Percentiles rank a stretch among this genome's conserved stretches.
phyloP scores from a whole-genome alignment of 2,888 invertebrate genomes.

The Dynastes grantii region DNA sequence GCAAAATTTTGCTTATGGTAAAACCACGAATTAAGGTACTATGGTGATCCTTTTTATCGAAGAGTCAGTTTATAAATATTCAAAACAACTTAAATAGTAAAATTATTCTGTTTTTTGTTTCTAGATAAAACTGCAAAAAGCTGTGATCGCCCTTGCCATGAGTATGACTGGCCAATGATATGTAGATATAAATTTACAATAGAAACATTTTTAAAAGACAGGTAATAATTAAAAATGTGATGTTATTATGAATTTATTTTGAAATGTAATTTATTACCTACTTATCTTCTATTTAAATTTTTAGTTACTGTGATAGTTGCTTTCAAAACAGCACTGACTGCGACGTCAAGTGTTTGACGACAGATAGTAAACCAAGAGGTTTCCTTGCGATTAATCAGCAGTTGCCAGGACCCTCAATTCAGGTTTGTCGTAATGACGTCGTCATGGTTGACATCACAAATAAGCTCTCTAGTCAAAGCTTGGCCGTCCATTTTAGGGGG shows the following conservation, averaged over 20 bases:
- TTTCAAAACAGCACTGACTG: conserved; percentile 77
- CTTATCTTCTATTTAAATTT: conserved; percentile 51
- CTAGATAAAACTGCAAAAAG: conserved; percentile 82
- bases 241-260: too few species aligned
- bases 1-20: too few species aligned
- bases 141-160: conserved; percentile 85
- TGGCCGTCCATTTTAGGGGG: conserved; percentile 87
- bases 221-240: conserved; percentile 70
- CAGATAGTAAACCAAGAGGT: conserved; percentile 76
- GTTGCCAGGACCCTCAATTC: conserved; percentile 77
- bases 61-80: too few species aligned
- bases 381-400: conserved; percentile 78
- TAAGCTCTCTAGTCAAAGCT: conserved; percentile 78
- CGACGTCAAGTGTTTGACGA: conserved; percentile 76
- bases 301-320: conserved; percentile 79
- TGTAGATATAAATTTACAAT: conserved; percentile 83
- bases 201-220: conserved; percentile 82
- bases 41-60: too few species aligned
- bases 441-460: conserved; percentile 83
- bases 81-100: too few species aligned
- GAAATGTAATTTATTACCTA: not conserved
- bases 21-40: too few species aligned
- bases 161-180: conserved; percentile 85
- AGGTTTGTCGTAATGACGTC: conserved; percentile 82
- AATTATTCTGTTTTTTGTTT: conserved; percentile 64